phyloP scores from a whole-genome alignment of 2,797 vertebrate species.

The Hemibagrus guttatus region DNA sequence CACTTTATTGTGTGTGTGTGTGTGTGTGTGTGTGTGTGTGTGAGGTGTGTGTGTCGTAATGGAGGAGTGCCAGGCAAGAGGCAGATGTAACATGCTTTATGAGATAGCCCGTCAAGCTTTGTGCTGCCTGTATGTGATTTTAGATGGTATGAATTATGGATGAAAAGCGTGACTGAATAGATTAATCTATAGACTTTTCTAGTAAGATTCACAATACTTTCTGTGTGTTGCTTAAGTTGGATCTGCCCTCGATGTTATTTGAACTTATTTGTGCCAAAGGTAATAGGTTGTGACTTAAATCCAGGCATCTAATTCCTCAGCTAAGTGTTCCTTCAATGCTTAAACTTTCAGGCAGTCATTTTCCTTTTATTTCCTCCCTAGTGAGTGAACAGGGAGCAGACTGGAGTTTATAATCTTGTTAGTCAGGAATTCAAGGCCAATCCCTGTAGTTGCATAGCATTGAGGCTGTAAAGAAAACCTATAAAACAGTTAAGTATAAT shows the following conservation, averaged over 20 bases:
- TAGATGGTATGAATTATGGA: background rate
- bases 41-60: background rate
- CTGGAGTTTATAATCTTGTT: constrained; percentile 55
- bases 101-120: background rate
- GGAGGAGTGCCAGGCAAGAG: background rate
- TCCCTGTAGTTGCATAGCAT: constrained; percentile 45
- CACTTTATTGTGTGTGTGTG: constrained; percentile 36
- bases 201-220: background rate
- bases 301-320: background rate
- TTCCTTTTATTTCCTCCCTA: background rate
- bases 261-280: background rate
- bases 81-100: background rate
- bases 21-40: constrained; percentile 13
- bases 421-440: constrained; percentile 56
- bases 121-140: background rate
- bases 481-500: constrained; percentile 47
- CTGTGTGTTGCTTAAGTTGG: background rate
- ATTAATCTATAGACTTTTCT: background rate
- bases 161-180: background rate
- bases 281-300: constrained; percentile 11
- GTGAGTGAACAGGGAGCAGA: constrained; percentile 9
- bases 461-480: constrained; percentile 41
- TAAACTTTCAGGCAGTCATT: background rate
- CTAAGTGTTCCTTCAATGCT: background rate
- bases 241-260: background rate